Base-by-base conservation (phyloP, 2,888 invertebrate genomes). In the Chesias legatella region DNA sequence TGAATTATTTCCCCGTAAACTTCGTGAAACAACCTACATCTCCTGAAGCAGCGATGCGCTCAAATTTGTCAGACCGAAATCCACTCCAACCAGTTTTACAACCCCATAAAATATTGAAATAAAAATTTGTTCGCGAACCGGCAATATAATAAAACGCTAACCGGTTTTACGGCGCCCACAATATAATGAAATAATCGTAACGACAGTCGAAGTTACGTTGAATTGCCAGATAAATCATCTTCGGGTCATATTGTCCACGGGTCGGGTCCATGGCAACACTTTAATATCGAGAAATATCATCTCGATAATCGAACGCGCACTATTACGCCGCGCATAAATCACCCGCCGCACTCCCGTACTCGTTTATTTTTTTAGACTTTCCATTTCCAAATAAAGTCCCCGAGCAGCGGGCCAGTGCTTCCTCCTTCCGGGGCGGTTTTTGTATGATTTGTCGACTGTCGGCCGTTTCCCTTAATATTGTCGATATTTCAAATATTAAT, bases 201-300 rank as follows among this genome's bases (percentile, higher is more conserved):
- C 79, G 76, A 83, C 75, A 79, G 79, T 77, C 72, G 74, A 79
- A 70, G 81, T 83, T 81, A 85, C 73, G 65, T 74, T 72, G 83
- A 83, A 88, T 86, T 72, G 82, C 76, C 70, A 71, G 62, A 88
- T 88, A 89, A 88, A 89, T 89, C 85, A 82, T 83, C 83, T 76
- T 66, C 75, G 83, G 83, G 82, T 88, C 88, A 89, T 88, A 88
- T 88, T 88, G 88, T 88, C 86, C 85, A 72, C 78, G 74, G 80
- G 84, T 67, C 82, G 78, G 73, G 78, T 84, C 66, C 82, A 79
- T 73, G 76, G 81, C 81, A 83, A 89, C 88, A 88, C 88, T 88
- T 88, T 85, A 85, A 88, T 88, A 88, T 86, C 83, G 79, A 83
- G 81, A 85, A 88, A 84, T 86, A 86, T 85, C 85, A 86, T 86